These are phyloP conservation scores for Phylloscopus collybita DNA, from an alignment of 2,797 vertebrate species.

Conservation along the genomic window DNA sequence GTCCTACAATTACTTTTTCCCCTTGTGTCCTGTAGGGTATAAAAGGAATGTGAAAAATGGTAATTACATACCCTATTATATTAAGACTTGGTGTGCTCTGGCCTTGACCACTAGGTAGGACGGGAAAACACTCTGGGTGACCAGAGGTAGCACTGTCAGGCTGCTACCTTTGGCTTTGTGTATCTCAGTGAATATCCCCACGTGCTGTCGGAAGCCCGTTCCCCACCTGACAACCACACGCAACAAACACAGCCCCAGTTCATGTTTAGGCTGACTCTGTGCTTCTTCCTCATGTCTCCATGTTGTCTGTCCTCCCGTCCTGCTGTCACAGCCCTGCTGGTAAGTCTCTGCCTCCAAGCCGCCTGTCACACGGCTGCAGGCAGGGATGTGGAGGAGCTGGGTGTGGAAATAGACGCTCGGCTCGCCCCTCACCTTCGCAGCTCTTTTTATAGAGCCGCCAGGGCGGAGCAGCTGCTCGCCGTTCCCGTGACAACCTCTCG, in stretches of 20 bases:
- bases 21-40: neutral
- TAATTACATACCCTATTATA: neutral
- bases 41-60: neutral
- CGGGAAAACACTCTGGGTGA: neutral
- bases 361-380: conserved; percentile 49
- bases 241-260: neutral
- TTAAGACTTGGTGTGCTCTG: neutral
- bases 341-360: conserved; percentile 37
- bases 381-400: conserved; percentile 51
- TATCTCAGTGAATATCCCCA: neutral
- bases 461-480: conserved; percentile 55
- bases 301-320: conserved; percentile 54
- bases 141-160: neutral
- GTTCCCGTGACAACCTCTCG: conserved; percentile 75
- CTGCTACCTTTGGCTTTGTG: neutral
- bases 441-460: conserved; percentile 66
- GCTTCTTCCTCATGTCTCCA: neutral
- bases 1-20: neutral
- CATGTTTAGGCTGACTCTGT: neutral
- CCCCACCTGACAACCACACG: neutral
- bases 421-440: conserved; percentile 40
- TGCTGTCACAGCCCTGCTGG: conserved; percentile 31
- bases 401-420: conserved; percentile 44
- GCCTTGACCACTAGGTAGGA: neutral
- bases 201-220: conserved; percentile 9